These are phyloP conservation scores for Procapra przewalskii DNA, from an alignment of 2,113 vertebrate species.

Conservation along the genomic window DNA sequence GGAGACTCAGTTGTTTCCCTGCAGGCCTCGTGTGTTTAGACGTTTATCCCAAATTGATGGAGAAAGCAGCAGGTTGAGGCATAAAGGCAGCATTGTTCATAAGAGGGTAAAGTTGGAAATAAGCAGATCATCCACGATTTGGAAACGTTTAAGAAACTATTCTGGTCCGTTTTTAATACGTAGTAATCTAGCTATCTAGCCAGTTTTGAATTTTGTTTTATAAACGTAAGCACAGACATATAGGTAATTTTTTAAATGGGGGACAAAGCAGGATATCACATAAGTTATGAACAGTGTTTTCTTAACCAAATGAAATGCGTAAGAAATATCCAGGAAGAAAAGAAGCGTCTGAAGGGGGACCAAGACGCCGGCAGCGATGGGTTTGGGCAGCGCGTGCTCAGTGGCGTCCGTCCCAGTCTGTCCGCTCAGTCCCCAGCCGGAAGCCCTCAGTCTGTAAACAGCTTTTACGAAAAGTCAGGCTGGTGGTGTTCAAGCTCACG, in stretches of 20 bases:
- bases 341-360: neutral
- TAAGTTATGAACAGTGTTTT: neutral
- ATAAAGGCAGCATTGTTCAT: neutral
- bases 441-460: too few species aligned
- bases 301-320: neutral
- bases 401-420: neutral
- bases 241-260: neutral
- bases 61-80: neutral
- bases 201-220: neutral
- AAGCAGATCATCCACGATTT: neutral
- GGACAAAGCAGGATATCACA: too few species aligned
- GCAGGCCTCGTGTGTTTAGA: neutral
- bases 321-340: neutral
- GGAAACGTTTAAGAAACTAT: neutral
- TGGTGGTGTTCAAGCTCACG: neutral
- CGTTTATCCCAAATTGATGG: neutral
- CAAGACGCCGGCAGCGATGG: too few species aligned
- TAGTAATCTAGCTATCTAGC: neutral
- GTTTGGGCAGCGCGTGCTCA: neutral
- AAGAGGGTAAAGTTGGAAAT: neutral
- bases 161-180: neutral
- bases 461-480: neutral
- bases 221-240: neutral
- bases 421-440: neutral
- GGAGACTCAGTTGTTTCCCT: neutral